These are phyloP conservation scores for Clitarchus hookeri DNA, from an alignment of 2,888 invertebrate genomes.

Conservation along the genomic window DNA sequence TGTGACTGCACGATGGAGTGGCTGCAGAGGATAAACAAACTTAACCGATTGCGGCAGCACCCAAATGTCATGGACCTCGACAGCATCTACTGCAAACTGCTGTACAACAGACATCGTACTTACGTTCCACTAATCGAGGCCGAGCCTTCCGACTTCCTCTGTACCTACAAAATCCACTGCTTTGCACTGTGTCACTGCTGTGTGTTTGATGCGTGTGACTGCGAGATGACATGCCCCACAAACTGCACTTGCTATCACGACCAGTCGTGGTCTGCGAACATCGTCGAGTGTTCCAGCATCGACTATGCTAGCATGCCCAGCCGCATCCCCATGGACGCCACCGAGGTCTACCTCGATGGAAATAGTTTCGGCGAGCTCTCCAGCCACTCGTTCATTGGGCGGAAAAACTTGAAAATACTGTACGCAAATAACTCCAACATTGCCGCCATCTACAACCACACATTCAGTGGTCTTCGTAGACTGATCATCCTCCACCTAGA, in stretches of 20 bases:
- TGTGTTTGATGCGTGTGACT: slow-evolving; percentile 96
- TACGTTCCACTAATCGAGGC: slow-evolving; percentile 87
- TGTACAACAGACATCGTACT: slow-evolving; percentile 81
- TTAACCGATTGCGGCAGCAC: slow-evolving; percentile 81
- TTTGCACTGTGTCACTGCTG: slow-evolving; percentile 95
- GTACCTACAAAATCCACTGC: slow-evolving; percentile 91
- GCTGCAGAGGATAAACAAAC: slow-evolving; percentile 87
- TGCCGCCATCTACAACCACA: slow-evolving; percentile 82
- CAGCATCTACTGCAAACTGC: slow-evolving; percentile 84
- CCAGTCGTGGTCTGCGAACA: slow-evolving; percentile 90
- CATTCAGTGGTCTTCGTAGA: slow-evolving; percentile 84
- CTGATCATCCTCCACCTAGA: slow-evolving; percentile 83
- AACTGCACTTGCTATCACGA: slow-evolving; percentile 96
- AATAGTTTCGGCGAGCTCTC: slow-evolving; percentile 86
- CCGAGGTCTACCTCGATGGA: slow-evolving; percentile 91
- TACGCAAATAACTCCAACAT: slow-evolving; percentile 90
- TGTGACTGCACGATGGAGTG: slow-evolving; percentile 97
- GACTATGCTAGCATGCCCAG: slow-evolving; percentile 83
- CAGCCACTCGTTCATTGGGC: slow-evolving; percentile 88
- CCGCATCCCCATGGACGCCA: slow-evolving; percentile 93
- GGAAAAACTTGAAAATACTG: slow-evolving; percentile 85
- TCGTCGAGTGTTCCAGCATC: slow-evolving; percentile 86
- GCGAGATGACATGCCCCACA: slow-evolving; percentile 93
- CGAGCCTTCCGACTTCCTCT: slow-evolving; percentile 87
- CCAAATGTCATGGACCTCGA: slow-evolving; percentile 90